These are phyloP conservation scores for Vanessa cardui DNA, from an alignment of 2,888 invertebrate species.

Conservation along the genomic window DNA sequence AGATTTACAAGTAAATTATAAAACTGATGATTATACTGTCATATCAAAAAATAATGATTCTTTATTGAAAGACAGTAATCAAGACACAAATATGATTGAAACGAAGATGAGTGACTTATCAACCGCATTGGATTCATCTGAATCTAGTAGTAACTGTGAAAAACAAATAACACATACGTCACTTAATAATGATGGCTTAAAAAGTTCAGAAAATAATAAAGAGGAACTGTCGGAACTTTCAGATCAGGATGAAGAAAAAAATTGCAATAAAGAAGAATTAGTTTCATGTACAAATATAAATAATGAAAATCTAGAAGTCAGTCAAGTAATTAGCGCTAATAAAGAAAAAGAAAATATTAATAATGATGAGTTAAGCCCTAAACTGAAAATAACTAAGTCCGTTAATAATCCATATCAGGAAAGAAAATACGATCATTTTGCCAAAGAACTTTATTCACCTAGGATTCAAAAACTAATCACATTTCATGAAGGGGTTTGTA, in stretches of 20 bases:
- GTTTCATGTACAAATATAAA: background rate
- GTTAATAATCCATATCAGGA: background rate
- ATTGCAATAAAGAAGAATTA: background rate
- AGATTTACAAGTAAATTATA: background rate
- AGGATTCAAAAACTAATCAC: slow-evolving; percentile 65
- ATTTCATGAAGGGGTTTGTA: slow-evolving; percentile 50
- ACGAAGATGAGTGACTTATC: background rate
- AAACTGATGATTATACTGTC: background rate
- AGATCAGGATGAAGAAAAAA: background rate
- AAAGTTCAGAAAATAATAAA: too few species aligned
- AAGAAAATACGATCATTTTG: slow-evolving; percentile 31
- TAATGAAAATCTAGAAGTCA: background rate
- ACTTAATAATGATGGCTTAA: too few species aligned
- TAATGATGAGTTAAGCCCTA: background rate
- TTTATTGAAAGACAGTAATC: background rate
- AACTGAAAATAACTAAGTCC: slow-evolving; percentile 7
- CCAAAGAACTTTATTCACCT: slow-evolving; percentile 65
- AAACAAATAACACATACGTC: too few species aligned
- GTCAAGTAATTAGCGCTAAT: background rate
- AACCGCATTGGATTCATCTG: background rate
- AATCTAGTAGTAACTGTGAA: background rate
- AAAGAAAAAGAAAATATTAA: slow-evolving; percentile 1
- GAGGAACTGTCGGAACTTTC: background rate
- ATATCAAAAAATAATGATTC: background rate
- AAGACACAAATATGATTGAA: background rate